phyloP scores from a whole-genome alignment of 2,113 vertebrate genomes.

The Trinectes maculatus region DNA sequence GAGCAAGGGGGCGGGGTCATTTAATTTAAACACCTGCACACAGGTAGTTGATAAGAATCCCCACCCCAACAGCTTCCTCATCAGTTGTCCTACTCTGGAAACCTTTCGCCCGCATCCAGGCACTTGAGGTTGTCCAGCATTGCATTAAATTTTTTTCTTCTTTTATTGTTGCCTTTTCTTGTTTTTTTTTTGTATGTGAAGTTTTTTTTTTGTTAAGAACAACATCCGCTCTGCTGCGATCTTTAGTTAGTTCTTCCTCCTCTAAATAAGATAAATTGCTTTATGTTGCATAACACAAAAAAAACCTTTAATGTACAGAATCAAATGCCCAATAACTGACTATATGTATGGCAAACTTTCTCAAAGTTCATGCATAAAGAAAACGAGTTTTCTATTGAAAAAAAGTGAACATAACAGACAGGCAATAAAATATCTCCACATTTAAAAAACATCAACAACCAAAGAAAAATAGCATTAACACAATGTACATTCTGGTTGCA shows the following conservation, averaged over 20 bases:
- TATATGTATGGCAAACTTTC: constrained; percentile 86
- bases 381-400: constrained; percentile 81
- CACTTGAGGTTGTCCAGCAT: constrained; percentile 83
- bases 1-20: constrained; percentile 45
- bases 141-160: constrained; percentile 45
- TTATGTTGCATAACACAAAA: constrained; percentile 85
- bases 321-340: constrained; percentile 93
- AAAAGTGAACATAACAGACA: constrained; percentile 84
- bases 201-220: constrained; percentile 36
- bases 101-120: constrained; percentile 76
- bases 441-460: constrained; percentile 74
- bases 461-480: constrained; percentile 82
- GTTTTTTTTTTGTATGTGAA: constrained; percentile 59
- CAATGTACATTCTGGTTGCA: constrained; percentile 84
- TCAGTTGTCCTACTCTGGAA: constrained; percentile 77
- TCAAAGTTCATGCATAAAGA: constrained; percentile 91
- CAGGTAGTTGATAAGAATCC: constrained; percentile 43
- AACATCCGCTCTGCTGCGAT: constrained; percentile 71
- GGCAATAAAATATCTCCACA: constrained; percentile 81
- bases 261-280: constrained; percentile 84
- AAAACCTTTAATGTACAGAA: constrained; percentile 87
- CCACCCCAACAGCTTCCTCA: constrained; percentile 41
- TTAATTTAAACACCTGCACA: constrained; percentile 57
- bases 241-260: constrained; percentile 73
- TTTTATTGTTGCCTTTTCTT: constrained; percentile 29